Percentiles rank a stretch among this genome's conserved stretches.
Conservation (phyloP, 2,888 invertebrate genomes). For the Orchestes rusci region DNA sequence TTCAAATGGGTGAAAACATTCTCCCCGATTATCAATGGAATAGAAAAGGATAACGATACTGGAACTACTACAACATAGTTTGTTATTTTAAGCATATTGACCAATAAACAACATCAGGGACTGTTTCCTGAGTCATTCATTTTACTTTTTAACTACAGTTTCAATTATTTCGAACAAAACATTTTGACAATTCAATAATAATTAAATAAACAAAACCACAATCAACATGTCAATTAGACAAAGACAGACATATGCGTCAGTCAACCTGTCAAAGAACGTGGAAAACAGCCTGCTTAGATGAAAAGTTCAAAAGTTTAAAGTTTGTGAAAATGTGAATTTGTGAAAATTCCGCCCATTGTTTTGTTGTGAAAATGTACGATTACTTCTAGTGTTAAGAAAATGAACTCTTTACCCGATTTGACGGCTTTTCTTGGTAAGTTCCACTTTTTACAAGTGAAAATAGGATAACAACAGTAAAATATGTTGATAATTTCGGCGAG, state of each 20-base stretch:
- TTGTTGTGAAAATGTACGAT: conserved; percentile 18
- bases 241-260: conserved; percentile 14
- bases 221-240: too few species aligned
- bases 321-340: conserved; percentile 30
- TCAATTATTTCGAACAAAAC: too few species aligned
- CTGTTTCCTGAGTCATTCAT: too few species aligned
- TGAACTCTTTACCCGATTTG: conserved; percentile 40
- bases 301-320: conserved; percentile 33
- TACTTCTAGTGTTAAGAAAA: conserved; percentile 26
- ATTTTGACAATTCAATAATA: too few species aligned
- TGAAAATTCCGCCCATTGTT: conserved; percentile 7
- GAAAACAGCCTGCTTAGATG: conserved; percentile 26
- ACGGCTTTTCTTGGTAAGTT: conserved; percentile 19
- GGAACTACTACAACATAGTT: too few species aligned
- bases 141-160: too few species aligned
- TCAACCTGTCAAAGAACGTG: conserved; percentile 37
- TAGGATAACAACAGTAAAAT: conserved; percentile 16
- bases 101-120: too few species aligned
- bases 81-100: too few species aligned
- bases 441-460: conserved; percentile 5
- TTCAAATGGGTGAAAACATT: too few species aligned
- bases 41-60: too few species aligned
- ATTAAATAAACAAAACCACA: too few species aligned
- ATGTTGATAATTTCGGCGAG: conserved; percentile 23
- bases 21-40: too few species aligned